Base-by-base conservation (phyloP, 2,113 vertebrate species). In the Dicaeum eximium region DNA sequence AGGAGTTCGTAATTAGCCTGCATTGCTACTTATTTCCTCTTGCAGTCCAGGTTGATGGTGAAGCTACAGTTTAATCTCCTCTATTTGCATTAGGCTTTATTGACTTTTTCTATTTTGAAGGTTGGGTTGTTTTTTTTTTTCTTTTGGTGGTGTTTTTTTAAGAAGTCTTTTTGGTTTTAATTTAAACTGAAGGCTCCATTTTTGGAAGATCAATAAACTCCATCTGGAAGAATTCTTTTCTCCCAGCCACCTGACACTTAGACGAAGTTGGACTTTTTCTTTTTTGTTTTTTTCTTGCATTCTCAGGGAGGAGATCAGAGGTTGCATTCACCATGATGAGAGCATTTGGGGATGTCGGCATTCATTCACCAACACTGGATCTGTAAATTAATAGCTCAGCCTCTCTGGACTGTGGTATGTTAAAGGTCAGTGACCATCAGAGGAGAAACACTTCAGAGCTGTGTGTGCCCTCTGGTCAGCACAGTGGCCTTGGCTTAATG, bases 121-220 rank as follows among this genome's bases (percentile, higher is more conserved):
- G 54, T 86, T 65, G 37, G 9, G 11, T 45, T 30, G 19, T 54
- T 21, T 54, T 18, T 9, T 38, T 64, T 40, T 27, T 45, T 54
- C 38, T 47, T 61, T 53, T 86, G 2, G 17, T 67, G 9, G 15
- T 64, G 6, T 9, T 17, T 73, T 81, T 74, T 65, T 48, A 66
- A 73, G 60, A 75, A 82, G 51, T 78, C 47, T 92, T 80, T 93
- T 90, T 80, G n/a, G 71, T 73, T 93, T 93, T 92, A 95, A 84
- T 92, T 97, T 86, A 86, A 93, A 90, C 57, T 51, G 75, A 96
- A 94, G 79, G 40, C 65, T 93, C 42, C 35, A 7, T 78, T 96
- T 95, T 96, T 94, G 88, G 85, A 84, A 94, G 90, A 96, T 96
- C 92, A 96, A 31, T 95, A 88, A 95, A 80, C 72, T 94, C 85